phyloP scores from a whole-genome alignment of 2,113 vertebrate genomes.

The Maylandia zebra region DNA sequence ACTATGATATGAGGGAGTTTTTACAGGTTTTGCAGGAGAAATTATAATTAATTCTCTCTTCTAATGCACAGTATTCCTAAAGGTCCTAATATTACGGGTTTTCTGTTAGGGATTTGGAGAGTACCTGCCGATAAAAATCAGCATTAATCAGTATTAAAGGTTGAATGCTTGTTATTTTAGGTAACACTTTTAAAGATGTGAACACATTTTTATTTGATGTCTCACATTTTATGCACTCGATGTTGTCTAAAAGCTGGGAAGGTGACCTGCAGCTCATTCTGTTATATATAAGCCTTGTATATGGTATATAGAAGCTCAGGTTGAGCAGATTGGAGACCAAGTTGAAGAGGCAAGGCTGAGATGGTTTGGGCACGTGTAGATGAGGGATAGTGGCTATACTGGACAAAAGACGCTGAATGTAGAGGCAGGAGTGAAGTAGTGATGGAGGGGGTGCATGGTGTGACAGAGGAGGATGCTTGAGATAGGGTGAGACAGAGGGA shows the following conservation, averaged over 20 bases:
- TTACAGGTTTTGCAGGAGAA: not conserved
- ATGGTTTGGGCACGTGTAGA: not conserved
- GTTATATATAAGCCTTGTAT: not conserved
- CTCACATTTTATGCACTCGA: not conserved
- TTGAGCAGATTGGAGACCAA: not conserved
- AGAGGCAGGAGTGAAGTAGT: not conserved
- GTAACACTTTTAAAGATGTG: not conserved
- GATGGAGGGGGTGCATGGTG: not conserved
- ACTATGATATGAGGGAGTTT: not conserved
- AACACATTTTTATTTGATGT: not conserved
- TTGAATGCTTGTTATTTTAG: not conserved
- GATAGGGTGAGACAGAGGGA: not conserved
- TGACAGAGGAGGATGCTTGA: not conserved
- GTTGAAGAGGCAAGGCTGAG: not conserved
- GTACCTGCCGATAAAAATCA: not conserved
- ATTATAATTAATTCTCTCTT: not conserved
- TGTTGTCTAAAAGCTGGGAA: not conserved
- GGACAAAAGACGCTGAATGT: not conserved
- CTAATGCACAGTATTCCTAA: not conserved
- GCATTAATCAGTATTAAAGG: not conserved
- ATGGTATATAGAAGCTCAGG: not conserved
- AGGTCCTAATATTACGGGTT: not conserved
- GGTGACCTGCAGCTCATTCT: not conserved
- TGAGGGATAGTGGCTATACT: not conserved
- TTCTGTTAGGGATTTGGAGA: not conserved